Percentiles rank a stretch among this genome's conserved stretches.
Conservation (phyloP, 2,888 invertebrate genomes). For the Erebia aethiops region DNA sequence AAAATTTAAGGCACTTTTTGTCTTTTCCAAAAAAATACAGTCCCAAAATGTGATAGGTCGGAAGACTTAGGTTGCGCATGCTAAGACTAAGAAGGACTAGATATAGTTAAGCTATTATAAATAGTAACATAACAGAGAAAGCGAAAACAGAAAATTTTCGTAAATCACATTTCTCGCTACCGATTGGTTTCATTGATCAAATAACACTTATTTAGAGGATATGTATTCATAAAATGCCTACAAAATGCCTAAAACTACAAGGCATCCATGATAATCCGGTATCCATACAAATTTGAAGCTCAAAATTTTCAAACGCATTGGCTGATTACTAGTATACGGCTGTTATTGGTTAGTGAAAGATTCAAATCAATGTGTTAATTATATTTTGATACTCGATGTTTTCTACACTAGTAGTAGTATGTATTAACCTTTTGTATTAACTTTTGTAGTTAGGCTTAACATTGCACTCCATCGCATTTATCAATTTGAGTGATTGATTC, state of each 20-base stretch:
- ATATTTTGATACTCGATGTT: constrained; percentile 83
- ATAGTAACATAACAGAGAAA: constrained; percentile 27
- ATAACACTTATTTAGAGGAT: background rate
- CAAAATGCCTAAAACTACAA: constrained; percentile 1
- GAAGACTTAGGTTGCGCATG: constrained; percentile 41
- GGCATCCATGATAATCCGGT: constrained; percentile 46
- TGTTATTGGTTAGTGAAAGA: constrained; percentile 82
- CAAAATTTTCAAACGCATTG: constrained; percentile 75
- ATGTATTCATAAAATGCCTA: background rate
- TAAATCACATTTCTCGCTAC: constrained; percentile 4
- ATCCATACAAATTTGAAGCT: constrained; percentile 59
- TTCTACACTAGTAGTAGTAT: constrained; percentile 78
- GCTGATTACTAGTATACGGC: constrained; percentile 81
- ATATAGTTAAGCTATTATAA: constrained; percentile 38
- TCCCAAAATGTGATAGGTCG: constrained; percentile 50
- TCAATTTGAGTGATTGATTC: constrained; percentile 52
- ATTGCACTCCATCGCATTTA: constrained; percentile 66
- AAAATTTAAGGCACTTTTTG: constrained; percentile 28
- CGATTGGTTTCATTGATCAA: constrained; percentile 8
- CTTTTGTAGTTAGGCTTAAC: constrained; percentile 65
- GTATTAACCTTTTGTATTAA: constrained; percentile 71
- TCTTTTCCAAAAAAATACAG: constrained; percentile 30
- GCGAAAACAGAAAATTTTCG: background rate
- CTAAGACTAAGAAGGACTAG: constrained; percentile 30
- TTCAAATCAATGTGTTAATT: constrained; percentile 77